Percentiles rank a stretch among this genome's conserved stretches.
Conservation (phyloP, 2,113 vertebrate genomes). For the Glaucomys volans region DNA sequence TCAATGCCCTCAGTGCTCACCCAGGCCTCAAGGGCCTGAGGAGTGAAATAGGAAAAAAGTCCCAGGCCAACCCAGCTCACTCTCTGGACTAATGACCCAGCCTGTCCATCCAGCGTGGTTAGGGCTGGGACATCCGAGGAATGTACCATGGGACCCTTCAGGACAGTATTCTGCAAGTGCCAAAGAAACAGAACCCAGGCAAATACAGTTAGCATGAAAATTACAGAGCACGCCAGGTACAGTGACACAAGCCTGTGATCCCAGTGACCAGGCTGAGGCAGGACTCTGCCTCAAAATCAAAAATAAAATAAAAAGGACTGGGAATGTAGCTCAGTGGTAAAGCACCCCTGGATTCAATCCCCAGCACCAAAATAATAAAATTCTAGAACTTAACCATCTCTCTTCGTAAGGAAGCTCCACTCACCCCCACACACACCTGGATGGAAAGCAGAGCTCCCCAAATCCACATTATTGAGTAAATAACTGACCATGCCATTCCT, state of each 20-base stretch:
- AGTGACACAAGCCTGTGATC: too few species aligned
- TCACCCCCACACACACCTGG: too few species aligned
- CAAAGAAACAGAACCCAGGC: background rate
- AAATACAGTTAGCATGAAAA: background rate
- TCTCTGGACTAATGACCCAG: background rate
- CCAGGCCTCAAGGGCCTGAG: background rate
- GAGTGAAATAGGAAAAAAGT: background rate
- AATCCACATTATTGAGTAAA: background rate
- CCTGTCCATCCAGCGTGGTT: background rate
- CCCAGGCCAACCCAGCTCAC: accelerated
- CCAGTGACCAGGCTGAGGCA: background rate
- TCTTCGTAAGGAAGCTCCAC: background rate
- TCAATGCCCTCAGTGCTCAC: background rate
- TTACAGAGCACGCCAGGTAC: background rate
- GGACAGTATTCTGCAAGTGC: background rate
- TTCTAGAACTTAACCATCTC: background rate
- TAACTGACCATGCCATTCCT: background rate
- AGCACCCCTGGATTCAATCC: background rate
- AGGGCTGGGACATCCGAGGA: background rate
- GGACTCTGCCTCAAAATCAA: background rate
- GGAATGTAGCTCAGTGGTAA: too few species aligned
- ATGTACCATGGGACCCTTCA: accelerated
- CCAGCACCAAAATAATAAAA: background rate
- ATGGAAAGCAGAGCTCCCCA: background rate
- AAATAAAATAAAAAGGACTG: too few species aligned